Conservation (phyloP, 2,113 vertebrate genomes). For the Bos javanicus region DNA sequence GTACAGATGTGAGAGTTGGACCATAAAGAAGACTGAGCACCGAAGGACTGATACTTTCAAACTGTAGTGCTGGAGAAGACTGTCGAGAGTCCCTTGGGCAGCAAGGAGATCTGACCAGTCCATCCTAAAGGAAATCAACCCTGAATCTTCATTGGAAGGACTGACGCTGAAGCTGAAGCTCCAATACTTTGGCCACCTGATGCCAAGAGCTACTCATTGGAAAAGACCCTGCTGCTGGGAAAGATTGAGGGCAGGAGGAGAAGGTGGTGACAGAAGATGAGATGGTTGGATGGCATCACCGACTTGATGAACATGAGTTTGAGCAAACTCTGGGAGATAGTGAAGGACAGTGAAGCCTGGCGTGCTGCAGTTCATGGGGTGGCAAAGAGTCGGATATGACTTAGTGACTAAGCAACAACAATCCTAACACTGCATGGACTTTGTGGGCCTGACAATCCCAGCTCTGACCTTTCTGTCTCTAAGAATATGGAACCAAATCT, state of each 20-base stretch:
- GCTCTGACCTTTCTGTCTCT: neutral
- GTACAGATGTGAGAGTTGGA: neutral
- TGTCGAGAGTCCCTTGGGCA: neutral
- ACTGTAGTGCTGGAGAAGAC: neutral
- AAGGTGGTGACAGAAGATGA: fast-evolving
- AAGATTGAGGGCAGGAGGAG: neutral
- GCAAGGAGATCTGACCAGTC: neutral
- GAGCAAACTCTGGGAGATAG: neutral
- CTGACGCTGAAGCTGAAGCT: neutral
- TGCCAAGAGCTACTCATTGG: neutral
- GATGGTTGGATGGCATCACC: neutral
- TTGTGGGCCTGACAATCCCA: neutral
- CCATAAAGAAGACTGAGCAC: neutral
- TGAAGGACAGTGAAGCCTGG: neutral
- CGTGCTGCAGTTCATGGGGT: neutral
- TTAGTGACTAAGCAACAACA: neutral
- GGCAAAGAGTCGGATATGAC: fast-evolving
- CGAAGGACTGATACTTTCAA: neutral
- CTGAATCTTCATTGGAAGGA: neutral
- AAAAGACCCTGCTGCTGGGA: neutral
- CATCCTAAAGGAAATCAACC: neutral
- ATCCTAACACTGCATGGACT: neutral
- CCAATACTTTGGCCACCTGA: neutral
- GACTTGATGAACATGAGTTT: neutral
- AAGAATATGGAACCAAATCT: fast-evolving